phyloP scores from a whole-genome alignment of 2,113 vertebrate species.

The Catagonus wagneri region DNA sequence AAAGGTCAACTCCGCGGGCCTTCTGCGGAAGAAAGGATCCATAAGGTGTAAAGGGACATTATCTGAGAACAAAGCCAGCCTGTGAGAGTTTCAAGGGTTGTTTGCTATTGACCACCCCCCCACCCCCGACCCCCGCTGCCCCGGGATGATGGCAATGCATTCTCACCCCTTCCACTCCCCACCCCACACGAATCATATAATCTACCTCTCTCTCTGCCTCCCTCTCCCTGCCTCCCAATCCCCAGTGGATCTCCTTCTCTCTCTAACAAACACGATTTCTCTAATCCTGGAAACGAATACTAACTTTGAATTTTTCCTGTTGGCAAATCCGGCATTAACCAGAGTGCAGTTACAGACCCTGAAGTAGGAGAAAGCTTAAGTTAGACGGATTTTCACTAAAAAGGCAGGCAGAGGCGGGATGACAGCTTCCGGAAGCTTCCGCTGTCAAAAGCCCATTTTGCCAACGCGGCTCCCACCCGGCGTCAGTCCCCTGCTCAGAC shows the following conservation, averaged over 20 bases:
- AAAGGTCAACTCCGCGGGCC: background rate
- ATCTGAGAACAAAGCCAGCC: background rate
- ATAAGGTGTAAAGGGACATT: background rate
- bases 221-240: background rate
- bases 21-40: background rate
- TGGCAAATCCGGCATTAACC: background rate
- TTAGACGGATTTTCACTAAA: background rate
- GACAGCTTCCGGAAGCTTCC: background rate
- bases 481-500: background rate
- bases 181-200: rapidly evolving
- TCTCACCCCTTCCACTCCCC: background rate
- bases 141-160: background rate
- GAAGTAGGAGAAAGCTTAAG: background rate
- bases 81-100: background rate
- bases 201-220: no score
- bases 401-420: background rate
- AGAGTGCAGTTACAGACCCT: background rate
- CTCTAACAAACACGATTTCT: background rate
- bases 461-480: background rate
- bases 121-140: background rate
- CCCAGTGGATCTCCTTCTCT: background rate
- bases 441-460: constrained; percentile 12
- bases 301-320: background rate
- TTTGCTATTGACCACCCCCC: background rate
- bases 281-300: constrained; percentile 12